These are phyloP conservation scores for Drosophila mettleri DNA, from an alignment of 2,888 invertebrate genomes.

Conservation along the genomic window DNA sequence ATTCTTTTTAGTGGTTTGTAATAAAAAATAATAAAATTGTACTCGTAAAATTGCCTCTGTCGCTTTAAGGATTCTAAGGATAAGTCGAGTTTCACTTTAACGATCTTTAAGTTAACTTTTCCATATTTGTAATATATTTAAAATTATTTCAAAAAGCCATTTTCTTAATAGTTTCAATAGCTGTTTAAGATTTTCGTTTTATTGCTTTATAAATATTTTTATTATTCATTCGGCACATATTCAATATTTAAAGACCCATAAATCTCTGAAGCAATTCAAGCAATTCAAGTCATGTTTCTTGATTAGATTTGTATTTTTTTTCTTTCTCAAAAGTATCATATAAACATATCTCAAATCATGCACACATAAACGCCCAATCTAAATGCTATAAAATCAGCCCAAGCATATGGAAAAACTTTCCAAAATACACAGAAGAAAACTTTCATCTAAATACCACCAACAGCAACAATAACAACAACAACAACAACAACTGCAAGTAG, in stretches of 20 bases:
- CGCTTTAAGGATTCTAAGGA: slow-evolving; percentile 22
- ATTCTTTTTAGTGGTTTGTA: slow-evolving; percentile 56
- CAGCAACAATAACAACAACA: slow-evolving; percentile 21
- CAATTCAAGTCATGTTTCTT: slow-evolving; percentile 47
- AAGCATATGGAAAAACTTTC: slow-evolving; percentile 65
- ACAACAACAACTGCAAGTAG: slow-evolving; percentile 23
- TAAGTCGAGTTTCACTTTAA: slow-evolving; percentile 43
- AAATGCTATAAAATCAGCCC: slow-evolving; percentile 59
- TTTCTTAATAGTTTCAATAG: slow-evolving; percentile 22
- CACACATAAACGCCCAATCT: slow-evolving; percentile 71
- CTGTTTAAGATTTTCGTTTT: slow-evolving; percentile 16
- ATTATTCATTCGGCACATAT: slow-evolving; percentile 22
- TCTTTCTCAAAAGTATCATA: slow-evolving; percentile 55
- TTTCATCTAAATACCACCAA: slow-evolving; percentile 41
- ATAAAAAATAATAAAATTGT: slow-evolving; percentile 43
- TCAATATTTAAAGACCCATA: slow-evolving; percentile 35
- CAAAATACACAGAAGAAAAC: slow-evolving; percentile 42
- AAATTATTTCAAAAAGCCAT: slow-evolving; percentile 1
- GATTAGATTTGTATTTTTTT: slow-evolving; percentile 55
- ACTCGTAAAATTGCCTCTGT: slow-evolving; percentile 27
- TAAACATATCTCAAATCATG: slow-evolving; percentile 65
- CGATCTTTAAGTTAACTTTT: slow-evolving; percentile 12
- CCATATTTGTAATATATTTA: not conserved
- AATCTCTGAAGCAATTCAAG: slow-evolving; percentile 26
- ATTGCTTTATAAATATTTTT: slow-evolving; percentile 34